phyloP scores from a whole-genome alignment of 2,113 vertebrate genomes.

The Urocynchramus pylzowi region DNA sequence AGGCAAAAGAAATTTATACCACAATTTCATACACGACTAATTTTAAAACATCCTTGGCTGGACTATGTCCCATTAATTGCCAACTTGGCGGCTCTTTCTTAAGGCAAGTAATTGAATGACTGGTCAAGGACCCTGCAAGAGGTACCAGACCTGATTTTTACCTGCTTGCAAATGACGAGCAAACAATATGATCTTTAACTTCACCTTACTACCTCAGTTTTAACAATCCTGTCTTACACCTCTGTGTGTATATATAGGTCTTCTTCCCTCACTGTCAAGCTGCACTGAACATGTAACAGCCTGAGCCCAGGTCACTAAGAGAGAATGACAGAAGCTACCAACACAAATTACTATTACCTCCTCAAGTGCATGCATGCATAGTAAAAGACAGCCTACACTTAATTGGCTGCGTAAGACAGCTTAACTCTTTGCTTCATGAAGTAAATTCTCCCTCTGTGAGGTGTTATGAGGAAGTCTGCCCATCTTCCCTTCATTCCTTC shows the following conservation, averaged over 20 bases:
- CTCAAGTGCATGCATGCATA: not conserved
- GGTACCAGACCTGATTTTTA: not conserved
- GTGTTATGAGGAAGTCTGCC: not conserved
- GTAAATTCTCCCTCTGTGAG: not conserved
- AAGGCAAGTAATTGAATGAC: constrained; percentile 22
- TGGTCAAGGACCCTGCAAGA: not conserved
- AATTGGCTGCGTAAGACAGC: not conserved
- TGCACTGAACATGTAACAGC: not conserved
- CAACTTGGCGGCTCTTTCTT: constrained; percentile 20
- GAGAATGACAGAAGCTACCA: not conserved
- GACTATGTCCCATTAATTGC: not conserved
- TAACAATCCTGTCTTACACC: not conserved
- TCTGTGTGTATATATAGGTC: not conserved
- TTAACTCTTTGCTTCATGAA: constrained; percentile 3
- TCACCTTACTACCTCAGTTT: not conserved
- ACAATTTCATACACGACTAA: constrained; percentile 29
- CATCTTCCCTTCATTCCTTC: not conserved
- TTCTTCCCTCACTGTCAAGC: not conserved
- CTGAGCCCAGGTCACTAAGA: not conserved
- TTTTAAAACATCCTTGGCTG: constrained; percentile 37
- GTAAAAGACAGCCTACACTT: not conserved
- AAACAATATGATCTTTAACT: not conserved
- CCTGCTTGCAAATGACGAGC: not conserved
- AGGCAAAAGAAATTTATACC: constrained; percentile 11
- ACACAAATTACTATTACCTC: constrained; percentile 20